Base-by-base conservation (phyloP, 2,113 vertebrate species). In the Ptychochromis oligacanthus region DNA sequence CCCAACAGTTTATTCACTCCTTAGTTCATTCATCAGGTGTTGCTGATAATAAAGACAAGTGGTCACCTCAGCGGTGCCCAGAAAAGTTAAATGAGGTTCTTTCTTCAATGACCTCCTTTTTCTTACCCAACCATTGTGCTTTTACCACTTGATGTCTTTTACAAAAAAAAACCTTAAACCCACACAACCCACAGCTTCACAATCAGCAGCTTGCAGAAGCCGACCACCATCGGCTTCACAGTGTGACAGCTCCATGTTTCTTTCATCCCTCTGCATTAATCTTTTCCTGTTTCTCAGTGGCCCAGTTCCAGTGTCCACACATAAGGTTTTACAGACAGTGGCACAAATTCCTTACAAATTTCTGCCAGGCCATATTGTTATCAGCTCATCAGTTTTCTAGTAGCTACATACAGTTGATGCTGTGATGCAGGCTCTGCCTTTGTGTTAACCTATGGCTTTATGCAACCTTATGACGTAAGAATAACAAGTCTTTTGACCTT, bases 171-270 rank as follows among this genome's bases (percentile, higher is more conserved):
- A n/a, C n/a, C 38, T 79, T 64, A 75, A 72, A 52, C 43, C 65
- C 24, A 75, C 64, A 70, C 75, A 20, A 18, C 57, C 67, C 26
- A 31, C 79, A 28, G 81, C 49, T 77, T 77, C 7, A 67, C 84
- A 84, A 83, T 90, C 84, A 74, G 72, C 60, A 76, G 86, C 82
- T 59, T 76, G 52, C 86, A 88, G 60, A 75, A 60, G 75, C 24
- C n/a, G 54, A 80, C 82, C 82, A 54, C 82, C 86, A 7, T 75
- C 34, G 2, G 80, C 59, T 79, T 86, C 90, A 58, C 91, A 72
- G 82, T 20, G 38, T 5, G 81, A 4, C 52, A 6, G 36, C 77
- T 59, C 11, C 78, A 22, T 78, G 75, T 82, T 62, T 56, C 74
- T 78, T 40, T 88, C 72, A 58, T 70, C 70, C 58, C 14, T 1